These are phyloP conservation scores for Abscondita cerata DNA, from an alignment of 2,888 invertebrate genomes.

Conservation along the genomic window DNA sequence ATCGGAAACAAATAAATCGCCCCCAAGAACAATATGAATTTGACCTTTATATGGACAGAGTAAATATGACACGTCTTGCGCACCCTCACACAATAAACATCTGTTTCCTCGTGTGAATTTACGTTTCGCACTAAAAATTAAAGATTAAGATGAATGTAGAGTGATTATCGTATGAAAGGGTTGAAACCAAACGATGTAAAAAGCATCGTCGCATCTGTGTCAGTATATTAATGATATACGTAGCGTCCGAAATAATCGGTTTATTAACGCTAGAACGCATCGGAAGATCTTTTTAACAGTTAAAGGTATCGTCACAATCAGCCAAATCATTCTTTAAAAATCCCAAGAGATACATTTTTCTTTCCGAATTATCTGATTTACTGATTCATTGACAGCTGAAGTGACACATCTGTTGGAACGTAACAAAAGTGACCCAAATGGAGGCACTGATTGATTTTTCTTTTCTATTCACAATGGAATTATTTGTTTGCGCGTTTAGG, in stretches of 20 bases:
- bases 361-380: slow-evolving; percentile 35
- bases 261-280: slow-evolving; percentile 51
- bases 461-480: slow-evolving; percentile 13
- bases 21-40: slow-evolving; percentile 51
- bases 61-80: slow-evolving; percentile 48
- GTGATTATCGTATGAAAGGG: too few relatives aligned
- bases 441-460: slow-evolving; percentile 53
- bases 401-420: slow-evolving; percentile 54
- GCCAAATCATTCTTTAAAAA: slow-evolving; percentile 12
- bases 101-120: slow-evolving; percentile 2
- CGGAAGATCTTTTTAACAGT: slow-evolving; percentile 37
- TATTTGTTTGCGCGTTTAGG: slow-evolving; percentile 17
- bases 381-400: slow-evolving; percentile 55
- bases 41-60: slow-evolving; percentile 56
- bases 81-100: slow-evolving; percentile 12
- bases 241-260: slow-evolving; percentile 50
- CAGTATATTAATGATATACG: slow-evolving; percentile 8
- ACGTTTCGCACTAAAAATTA: too few relatives aligned
- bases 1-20: slow-evolving; percentile 32
- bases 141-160: too few relatives aligned
- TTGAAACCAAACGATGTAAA: too few relatives aligned
- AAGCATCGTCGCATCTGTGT: slow-evolving; percentile 7
- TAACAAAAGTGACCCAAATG: slow-evolving; percentile 53
- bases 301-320: slow-evolving; percentile 40
- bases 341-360: not conserved